Evolutionary conservation across 2,888 invertebrate species (phyloP), one percentile per base, ranked within the genome.

Genomic region (Lasioglossum morio): DNA sequence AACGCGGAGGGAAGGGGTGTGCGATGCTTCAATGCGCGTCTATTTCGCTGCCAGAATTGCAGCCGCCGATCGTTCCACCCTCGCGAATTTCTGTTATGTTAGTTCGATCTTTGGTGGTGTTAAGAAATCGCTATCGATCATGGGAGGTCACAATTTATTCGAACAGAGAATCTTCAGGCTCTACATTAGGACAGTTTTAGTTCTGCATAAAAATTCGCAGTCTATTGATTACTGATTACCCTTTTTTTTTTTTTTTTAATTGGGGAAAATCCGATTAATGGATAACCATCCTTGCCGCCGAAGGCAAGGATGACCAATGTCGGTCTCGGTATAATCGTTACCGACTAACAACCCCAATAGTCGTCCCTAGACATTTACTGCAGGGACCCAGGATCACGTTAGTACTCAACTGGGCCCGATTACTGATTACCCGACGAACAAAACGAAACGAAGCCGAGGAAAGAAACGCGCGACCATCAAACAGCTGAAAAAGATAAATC

Each of bases 1-100:
- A 85, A 73, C 84, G 72, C 72, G 84, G 75, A 34, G 48, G 60
- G 79, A 70, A 40, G 48, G 10, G 14, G 27, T 63, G 27, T 63
- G 60, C 60, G 60, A 30, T 63, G 60, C 60, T 63, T 2, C 1
- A 8, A n/a, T 16, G 27, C 60, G 60, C 60, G 60, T 30, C 60
- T 60, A 60, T 14, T 14, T 27, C 60, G 53, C 53, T 53, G 27
- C 60, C 60, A 30, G 7, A 30, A 30, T 30, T 16, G 60, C 60
- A 30, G 60, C 60, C 60, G 60, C 60, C 60, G 60, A 4, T 60
- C 27, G 60, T 27, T 53, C 2, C 7, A 8, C 8, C 60, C 60
- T n/a, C 27, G 60, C 60, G 60, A 27, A n/a, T n/a, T 27, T 43
- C 12, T 4, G 43, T 60, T 14, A 23, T 0, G 60, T 60, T 16